Base-by-base conservation (phyloP, 2,888 invertebrate genomes). In the Lathronympha strigana region DNA sequence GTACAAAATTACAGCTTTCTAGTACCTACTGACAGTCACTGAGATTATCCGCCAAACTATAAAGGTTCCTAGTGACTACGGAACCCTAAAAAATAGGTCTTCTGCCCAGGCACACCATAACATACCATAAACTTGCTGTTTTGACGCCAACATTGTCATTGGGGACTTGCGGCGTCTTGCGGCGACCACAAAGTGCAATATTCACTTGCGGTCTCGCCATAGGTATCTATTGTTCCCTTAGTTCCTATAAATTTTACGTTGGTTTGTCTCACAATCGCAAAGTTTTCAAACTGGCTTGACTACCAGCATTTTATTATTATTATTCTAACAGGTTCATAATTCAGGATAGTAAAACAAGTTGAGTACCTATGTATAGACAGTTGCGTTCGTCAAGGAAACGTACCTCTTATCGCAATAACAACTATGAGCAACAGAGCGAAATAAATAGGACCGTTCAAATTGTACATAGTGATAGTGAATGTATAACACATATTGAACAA, bases 141-240 rank as follows among this genome's bases (percentile, higher is more conserved):
- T 61, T 51, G 49, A 60, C 31, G 43, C 31, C 54, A 40, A 19
- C 38, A 21, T 51, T 15, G 55, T n/a, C 51, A 19, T 47, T 66
- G 8, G 57, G n/a, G n/a, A n/a, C n/a, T n/a, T n/a, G n/a, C n/a
- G n/a, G 61, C 43, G 45, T 61, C 54, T 49, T 55, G 60, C 47
- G 60, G 38, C 57, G 53, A 80, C 81, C 82, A 71, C 81, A 81
- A 73, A 69, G 72, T 75, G 73, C 75, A 79, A 80, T 79, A 77
- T 72, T 76, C 74, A 73, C 71, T 71, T 82, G 83, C 71, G 84
- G 83, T 82, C 61, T 23, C 47, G 54, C 47, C 47, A 38, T 81
- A n/a, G n/a, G n/a, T n/a, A 67, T 68, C 76, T 76, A 79, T 82
- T 81, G 81, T 83, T 80, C 76, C 69, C 70, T 53, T 63, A 71